Percentiles rank a stretch among this genome's conserved stretches.
Conservation (phyloP, 2,888 invertebrate species). For the Aethes cnicana region DNA sequence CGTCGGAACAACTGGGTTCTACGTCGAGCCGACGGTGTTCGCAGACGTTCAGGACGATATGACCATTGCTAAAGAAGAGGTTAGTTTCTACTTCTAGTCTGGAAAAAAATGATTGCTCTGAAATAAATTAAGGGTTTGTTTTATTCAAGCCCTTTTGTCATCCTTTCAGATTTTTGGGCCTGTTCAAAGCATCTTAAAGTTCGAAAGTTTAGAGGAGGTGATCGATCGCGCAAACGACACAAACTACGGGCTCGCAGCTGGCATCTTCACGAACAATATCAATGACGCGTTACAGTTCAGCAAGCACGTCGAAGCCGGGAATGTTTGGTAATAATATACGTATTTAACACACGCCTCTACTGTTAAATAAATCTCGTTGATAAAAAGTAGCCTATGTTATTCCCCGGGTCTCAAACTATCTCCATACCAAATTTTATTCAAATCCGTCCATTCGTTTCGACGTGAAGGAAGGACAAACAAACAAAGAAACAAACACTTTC, state of each 20-base stretch:
- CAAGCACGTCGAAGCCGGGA: conserved; percentile 89
- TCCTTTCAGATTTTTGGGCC: conserved; percentile 94
- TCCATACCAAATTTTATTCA: too few relatives aligned
- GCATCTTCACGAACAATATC: conserved; percentile 90
- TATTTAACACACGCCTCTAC: too few relatives aligned
- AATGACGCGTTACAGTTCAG: conserved; percentile 89
- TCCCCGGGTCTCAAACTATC: too few relatives aligned
- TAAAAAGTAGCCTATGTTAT: too few relatives aligned
- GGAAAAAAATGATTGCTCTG: conserved; percentile 2
- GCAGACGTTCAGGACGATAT: conserved; percentile 88
- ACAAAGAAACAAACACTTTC: too few relatives aligned
- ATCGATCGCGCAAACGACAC: conserved; percentile 92
- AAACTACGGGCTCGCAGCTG: conserved; percentile 91
- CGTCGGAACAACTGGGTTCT: conserved; percentile 86
- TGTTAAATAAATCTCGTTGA: too few relatives aligned
- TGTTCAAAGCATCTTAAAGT: conserved; percentile 92
- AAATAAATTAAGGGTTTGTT: too few relatives aligned
- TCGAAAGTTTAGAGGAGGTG: conserved; percentile 89
- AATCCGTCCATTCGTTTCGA: too few relatives aligned
- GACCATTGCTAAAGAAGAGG: conserved; percentile 90
- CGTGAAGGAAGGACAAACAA: too few relatives aligned
- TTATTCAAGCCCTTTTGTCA: too few relatives aligned
- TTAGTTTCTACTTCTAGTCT: conserved; percentile 44
- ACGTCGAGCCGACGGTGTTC: conserved; percentile 90
- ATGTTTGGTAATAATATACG: conserved; percentile 89